Evolutionary conservation across 2,113 vertebrate species (phyloP).

Genomic region (Lampris incognitus): DNA sequence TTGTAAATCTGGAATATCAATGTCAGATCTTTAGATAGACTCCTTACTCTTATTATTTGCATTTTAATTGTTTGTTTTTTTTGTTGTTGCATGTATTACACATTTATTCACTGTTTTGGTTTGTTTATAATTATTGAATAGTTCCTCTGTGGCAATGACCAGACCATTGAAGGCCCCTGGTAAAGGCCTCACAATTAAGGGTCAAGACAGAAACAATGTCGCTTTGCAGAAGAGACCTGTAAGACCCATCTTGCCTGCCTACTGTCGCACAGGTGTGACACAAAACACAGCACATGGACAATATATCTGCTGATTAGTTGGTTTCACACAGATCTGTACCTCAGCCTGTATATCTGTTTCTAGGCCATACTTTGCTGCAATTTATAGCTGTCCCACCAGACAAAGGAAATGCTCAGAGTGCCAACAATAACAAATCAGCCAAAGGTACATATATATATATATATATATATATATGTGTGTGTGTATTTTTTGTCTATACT

Average conservation of each 20-base stretch:
- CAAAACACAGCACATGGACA: not conserved
- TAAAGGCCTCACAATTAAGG: conserved; percentile 65
- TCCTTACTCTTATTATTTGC: too few relatives aligned
- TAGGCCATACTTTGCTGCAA: conserved; percentile 72
- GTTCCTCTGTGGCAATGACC: conserved; percentile 2
- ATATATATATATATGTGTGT: not conserved
- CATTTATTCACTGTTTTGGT: not conserved
- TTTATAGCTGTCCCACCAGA: conserved; percentile 74
- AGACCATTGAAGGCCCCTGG: conserved; percentile 41
- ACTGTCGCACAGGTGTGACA: conserved; percentile 76
- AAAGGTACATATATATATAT: conserved; percentile 48
- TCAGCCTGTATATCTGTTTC: conserved; percentile 31
- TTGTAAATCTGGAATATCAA: too few relatives aligned
- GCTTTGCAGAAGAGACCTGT: conserved; percentile 87
- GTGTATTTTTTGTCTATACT: not conserved
- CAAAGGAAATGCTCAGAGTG: conserved; percentile 59
- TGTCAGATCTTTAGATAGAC: too few relatives aligned
- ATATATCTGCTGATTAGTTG: not conserved
- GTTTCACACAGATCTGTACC: not conserved
- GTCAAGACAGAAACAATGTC: conserved; percentile 77
- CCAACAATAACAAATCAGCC: conserved; percentile 46
- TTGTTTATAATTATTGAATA: not conserved
- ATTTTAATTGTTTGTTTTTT: not conserved
- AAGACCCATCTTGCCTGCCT: conserved; percentile 92
- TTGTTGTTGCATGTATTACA: not conserved